Conservation (phyloP, 2,888 invertebrate species). For the Zygothrica quintamaculata region DNA sequence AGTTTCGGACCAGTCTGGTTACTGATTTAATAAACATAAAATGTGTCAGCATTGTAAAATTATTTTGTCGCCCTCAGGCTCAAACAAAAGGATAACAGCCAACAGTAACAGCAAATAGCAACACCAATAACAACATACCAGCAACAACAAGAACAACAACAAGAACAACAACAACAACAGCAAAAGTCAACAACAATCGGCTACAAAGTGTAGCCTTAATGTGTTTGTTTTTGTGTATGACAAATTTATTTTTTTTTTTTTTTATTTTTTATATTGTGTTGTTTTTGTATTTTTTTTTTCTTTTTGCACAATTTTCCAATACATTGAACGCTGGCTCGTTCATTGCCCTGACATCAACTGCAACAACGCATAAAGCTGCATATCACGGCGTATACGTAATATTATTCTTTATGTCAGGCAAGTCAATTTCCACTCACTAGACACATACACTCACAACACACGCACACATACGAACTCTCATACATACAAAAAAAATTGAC, state of each 20-base stretch:
- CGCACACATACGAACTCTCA: too few species aligned
- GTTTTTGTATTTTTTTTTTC: too few species aligned
- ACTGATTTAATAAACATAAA: constrained; percentile 79
- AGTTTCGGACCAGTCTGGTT: constrained; percentile 35
- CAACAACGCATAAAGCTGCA: constrained; percentile 44
- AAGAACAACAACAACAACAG: too few species aligned
- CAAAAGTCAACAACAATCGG: constrained; percentile 50
- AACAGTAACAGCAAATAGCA: constrained; percentile 10
- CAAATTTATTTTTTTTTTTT: constrained; percentile 52
- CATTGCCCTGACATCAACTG: constrained; percentile 36
- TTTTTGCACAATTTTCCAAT: constrained; percentile 78
- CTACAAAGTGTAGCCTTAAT: constrained; percentile 60
- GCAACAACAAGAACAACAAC: constrained; percentile 12
- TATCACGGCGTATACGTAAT: constrained; percentile 65
- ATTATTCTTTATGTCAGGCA: constrained; percentile 44
- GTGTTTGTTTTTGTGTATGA: constrained; percentile 60
- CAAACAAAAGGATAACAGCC: constrained; percentile 43
- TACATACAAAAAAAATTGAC: constrained; percentile 39
- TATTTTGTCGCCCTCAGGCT: constrained; percentile 69
- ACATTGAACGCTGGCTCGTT: constrained; percentile 59
- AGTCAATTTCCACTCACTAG: constrained; percentile 47
- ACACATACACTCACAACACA: too few species aligned
- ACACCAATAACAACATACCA: constrained; percentile 28
- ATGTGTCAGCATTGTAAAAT: constrained; percentile 79
- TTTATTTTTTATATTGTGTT: too few species aligned